Percentiles rank a stretch among this genome's conserved stretches.
Conservation (phyloP, 1,140 invertebrate genomes). For the Nasonia giraulti region DNA sequence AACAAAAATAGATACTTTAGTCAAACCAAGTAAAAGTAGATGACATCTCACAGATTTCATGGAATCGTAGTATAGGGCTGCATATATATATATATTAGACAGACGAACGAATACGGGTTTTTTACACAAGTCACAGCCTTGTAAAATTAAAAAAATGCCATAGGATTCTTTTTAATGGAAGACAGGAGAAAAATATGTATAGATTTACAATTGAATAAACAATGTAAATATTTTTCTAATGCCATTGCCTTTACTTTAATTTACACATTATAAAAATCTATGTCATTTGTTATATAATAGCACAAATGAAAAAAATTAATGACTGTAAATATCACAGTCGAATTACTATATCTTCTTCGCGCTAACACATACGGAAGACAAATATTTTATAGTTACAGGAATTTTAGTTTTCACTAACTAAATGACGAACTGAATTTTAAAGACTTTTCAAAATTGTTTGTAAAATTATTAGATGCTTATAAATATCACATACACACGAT, state of each 20-base stretch:
- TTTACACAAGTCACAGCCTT: neutral
- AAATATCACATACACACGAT: neutral
- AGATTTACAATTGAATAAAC: neutral
- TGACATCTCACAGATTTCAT: no score
- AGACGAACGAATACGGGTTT: no score
- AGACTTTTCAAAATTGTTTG: neutral
- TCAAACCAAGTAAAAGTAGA: no score
- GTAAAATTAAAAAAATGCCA: neutral
- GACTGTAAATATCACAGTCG: neutral
- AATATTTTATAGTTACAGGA: neutral
- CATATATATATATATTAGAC: no score
- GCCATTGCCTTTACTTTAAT: no score
- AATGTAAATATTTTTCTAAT: neutral
- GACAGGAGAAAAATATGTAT: neutral
- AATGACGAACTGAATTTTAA: neutral
- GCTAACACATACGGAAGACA: neutral
- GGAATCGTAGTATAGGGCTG: no score
- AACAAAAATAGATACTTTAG: no score
- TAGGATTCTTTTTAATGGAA: neutral
- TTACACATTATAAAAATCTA: no score
- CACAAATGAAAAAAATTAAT: no score
- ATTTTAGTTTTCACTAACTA: neutral
- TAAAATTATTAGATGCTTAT: neutral
- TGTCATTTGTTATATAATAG: no score
- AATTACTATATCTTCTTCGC: neutral